These are phyloP conservation scores for Parnassius mnemosyne DNA, from an alignment of 2,888 invertebrate genomes.

Conservation along the genomic window DNA sequence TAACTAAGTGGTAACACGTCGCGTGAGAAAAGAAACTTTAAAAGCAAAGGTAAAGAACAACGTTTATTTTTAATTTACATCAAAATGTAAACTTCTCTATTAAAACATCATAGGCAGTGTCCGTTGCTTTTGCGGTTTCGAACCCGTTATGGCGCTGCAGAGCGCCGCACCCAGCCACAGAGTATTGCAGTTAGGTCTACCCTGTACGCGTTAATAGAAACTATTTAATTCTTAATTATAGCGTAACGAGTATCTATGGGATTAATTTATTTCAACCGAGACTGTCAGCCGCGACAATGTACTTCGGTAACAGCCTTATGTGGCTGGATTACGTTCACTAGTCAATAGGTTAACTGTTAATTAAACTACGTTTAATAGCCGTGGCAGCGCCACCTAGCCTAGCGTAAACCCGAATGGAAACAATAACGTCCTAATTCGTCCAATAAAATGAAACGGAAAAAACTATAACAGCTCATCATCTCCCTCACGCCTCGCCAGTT, in stretches of 20 bases:
- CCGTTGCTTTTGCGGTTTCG: slow-evolving; percentile 8
- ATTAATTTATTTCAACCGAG: slow-evolving; percentile 54
- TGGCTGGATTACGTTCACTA: slow-evolving; percentile 51
- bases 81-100: slow-evolving; percentile 3
- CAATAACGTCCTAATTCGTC: slow-evolving; percentile 70
- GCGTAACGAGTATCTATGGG: slow-evolving; percentile 66
- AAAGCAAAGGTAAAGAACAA: slow-evolving; percentile 17
- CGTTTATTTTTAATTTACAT: slow-evolving; percentile 7
- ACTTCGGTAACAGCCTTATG: slow-evolving; percentile 47
- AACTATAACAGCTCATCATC: slow-evolving; percentile 59
- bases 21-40: background rate
- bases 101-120: slow-evolving; percentile 18
- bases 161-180: slow-evolving; percentile 65
- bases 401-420: slow-evolving; percentile 73
- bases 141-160: slow-evolving; percentile 28
- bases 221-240: slow-evolving; percentile 69
- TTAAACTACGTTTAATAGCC: slow-evolving; percentile 59
- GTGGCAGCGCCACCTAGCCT: slow-evolving; percentile 76
- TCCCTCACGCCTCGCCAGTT: slow-evolving; percentile 16
- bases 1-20: too few relatives aligned
- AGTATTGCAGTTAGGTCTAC: slow-evolving; percentile 76
- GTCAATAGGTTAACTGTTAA: slow-evolving; percentile 38
- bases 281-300: slow-evolving; percentile 47
- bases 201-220: slow-evolving; percentile 77
- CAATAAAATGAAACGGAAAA: slow-evolving; percentile 69